Evolutionary conservation across 30 jellyfish, hydroid and myxozoan genomes (phyloP), one percentile per base, ranked within the genome.

Genomic region (Morbakka virulenta): DNA sequence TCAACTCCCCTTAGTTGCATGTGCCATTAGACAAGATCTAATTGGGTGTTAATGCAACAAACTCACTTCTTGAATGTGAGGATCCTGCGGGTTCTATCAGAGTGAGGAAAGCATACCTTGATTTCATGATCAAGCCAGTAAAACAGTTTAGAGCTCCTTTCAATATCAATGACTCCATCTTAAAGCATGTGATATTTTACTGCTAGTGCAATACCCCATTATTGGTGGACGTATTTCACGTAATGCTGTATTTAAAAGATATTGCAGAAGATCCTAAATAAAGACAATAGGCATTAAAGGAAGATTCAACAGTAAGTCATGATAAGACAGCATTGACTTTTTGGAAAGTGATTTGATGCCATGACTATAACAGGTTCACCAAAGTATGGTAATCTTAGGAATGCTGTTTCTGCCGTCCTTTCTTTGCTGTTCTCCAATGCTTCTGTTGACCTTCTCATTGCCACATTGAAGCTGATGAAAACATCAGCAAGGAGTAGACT

Each of bases 161-260:
- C 17, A 17, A 41, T 41, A 17, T 41, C 75, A 63, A 63, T 33
- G 48, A 21, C 48, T 33, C 75, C 23, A 33, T 63, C 2, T 63
- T 33, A 21, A 33, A 63, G 17, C 3, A 21, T 30, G 20, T 22
- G 47, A 63, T 17, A 21, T 63, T 63, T 28, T 63, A 28, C 47
- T 63, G 75, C 75, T 47, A 63, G 33, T 63, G 75, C 75, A 63
- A 63, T 30, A 34, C 75, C 28, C 47, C 75, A 63, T 63, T 13
- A 33, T 33, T 63, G 29, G 48, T 21, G 28, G 47, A 41, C 9
- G 9, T 41, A 17, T 41, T 6, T 41, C 57, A 41, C 9, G 57
- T 41, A 41, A 41, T 41, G 13, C 57, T 17, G 17, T 6, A 41
- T 17, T 9, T 41, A 17, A 41, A 41, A 17, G 57, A 41, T 6